These are phyloP conservation scores for Macroglossus sobrinus DNA, from an alignment of 2,113 vertebrate genomes.

Conservation along the genomic window DNA sequence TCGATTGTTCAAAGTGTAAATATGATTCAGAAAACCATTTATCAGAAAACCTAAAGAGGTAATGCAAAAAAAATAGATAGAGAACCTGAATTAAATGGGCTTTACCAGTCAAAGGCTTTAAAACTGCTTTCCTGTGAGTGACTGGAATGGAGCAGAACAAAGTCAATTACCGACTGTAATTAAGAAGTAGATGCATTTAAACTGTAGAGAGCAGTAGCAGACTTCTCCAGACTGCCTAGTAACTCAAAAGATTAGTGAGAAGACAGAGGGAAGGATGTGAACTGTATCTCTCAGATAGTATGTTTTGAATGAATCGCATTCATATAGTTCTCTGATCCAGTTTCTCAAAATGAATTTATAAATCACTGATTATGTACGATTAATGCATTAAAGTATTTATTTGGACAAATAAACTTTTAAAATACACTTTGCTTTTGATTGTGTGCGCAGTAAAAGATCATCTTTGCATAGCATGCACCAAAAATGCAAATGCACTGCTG, in stretches of 20 bases:
- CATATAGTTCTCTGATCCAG: constrained; percentile 72
- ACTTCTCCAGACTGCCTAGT: constrained; percentile 90
- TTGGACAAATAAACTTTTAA: constrained; percentile 82
- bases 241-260: constrained; percentile 82
- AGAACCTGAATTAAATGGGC: constrained; percentile 82
- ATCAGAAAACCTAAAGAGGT: constrained; percentile 82
- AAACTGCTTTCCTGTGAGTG: constrained; percentile 83
- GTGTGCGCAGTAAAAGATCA: constrained; percentile 79
- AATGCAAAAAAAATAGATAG: constrained; percentile 78
- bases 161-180: constrained; percentile 89
- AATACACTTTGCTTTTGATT: constrained; percentile 78
- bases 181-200: constrained; percentile 91
- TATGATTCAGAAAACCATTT: constrained; percentile 86
- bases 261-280: constrained; percentile 80
- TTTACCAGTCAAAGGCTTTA: constrained; percentile 83
- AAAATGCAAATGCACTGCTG: constrained; percentile 76
- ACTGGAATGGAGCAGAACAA: constrained; percentile 83
- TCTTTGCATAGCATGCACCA: constrained; percentile 74
- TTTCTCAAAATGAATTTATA: constrained; percentile 79
- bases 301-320: constrained; percentile 78
- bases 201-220: constrained; percentile 99
- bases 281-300: constrained; percentile 78
- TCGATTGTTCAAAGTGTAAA: constrained; percentile 83
- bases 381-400: constrained; percentile 79
- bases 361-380: constrained; percentile 80